Base-by-base conservation (phyloP, 1,140 invertebrate species). In the Zophobas atratus region DNA sequence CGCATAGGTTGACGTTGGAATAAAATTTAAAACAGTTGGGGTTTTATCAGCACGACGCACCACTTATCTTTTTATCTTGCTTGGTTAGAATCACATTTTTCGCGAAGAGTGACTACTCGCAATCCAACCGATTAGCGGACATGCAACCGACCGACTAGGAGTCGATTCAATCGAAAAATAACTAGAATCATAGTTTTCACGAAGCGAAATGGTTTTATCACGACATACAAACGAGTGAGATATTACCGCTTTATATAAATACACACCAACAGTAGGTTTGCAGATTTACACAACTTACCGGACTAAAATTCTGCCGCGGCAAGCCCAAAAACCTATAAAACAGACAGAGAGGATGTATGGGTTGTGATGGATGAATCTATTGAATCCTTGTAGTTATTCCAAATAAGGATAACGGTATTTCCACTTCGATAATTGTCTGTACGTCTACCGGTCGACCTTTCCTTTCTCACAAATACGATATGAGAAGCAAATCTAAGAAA, bases 221-320 rank as follows among this genome's bases (percentile, higher is more conserved):
- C 6, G 57, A 63, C 35, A 39, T 8, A 6, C 8, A 34, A 63
- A 63, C 57, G 57, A 63, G 36, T 39, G 2, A 3, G 60, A 39
- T 67, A 43, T 67, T 67, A 67, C 60, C 60, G 60, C 60, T 67
- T 67, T 67, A 67, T 67, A 67, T 67, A 67, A 67, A 67, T 67
- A 67, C 8, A 41, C 38, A 67, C 60, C 39, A 67, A 67, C 38
- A 67, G 60, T 67, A 67, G 8, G 32, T 67, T 67, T 43, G 35
- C 60, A 39, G 60, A 67, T 67, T 67, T 67, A 43, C 39, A 67
- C 39, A 67, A 67, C 35, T 67, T 67, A 67, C 60, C 60, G 39
- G 39, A 43, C 35, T 20, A 63, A 63, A 63, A 8, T 51, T 20
- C n/a, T 51, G 49, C 33, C 57, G 36, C 36, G 35, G 57, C 60